Evolutionary conservation across 2,797 vertebrate genomes (phyloP).

Genomic region (Malacoctenus gilli): DNA sequence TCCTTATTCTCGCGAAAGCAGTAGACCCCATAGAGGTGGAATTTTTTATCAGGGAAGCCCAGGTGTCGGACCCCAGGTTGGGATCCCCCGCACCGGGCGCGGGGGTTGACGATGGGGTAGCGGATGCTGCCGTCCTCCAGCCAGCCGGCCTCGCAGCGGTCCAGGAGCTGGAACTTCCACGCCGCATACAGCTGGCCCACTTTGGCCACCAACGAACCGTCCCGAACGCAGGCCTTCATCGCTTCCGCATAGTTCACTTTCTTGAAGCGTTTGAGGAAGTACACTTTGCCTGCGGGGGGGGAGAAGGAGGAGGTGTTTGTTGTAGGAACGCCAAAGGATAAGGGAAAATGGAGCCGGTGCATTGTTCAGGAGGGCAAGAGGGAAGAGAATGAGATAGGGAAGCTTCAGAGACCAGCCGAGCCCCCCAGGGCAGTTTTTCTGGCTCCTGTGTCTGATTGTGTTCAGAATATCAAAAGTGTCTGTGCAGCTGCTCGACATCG

Average conservation of each 20-base stretch:
- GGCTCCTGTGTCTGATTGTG: slow-evolving; percentile 41
- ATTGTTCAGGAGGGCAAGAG: slow-evolving; percentile 39
- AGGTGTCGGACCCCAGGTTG: slow-evolving; percentile 90
- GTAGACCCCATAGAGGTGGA: slow-evolving; percentile 92
- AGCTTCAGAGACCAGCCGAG: slow-evolving; percentile 41
- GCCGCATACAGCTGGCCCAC: slow-evolving; percentile 94
- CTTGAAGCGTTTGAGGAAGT: slow-evolving; percentile 93
- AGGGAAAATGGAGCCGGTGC: slow-evolving; percentile 20
- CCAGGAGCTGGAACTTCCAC: slow-evolving; percentile 93
- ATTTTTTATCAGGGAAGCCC: slow-evolving; percentile 92
- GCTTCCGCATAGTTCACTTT: slow-evolving; percentile 91
- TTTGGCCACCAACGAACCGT: slow-evolving; percentile 86
- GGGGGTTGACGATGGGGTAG: slow-evolving; percentile 94
- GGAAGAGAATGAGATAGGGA: slow-evolving; percentile 22
- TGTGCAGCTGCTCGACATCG: slow-evolving; percentile 47
- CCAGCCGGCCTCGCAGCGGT: slow-evolving; percentile 94
- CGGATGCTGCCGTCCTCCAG: slow-evolving; percentile 92
- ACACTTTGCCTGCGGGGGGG: slow-evolving; percentile 85
- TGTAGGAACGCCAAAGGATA: slow-evolving; percentile 41
- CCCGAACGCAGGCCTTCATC: slow-evolving; percentile 85
- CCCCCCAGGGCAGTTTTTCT: slow-evolving; percentile 52
- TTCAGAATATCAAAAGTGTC: slow-evolving; percentile 58
- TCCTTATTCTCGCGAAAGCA: slow-evolving; percentile 84
- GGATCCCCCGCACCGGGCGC: slow-evolving; percentile 87
- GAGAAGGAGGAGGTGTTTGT: slow-evolving; percentile 21